phyloP scores from a whole-genome alignment of 23 tunicate species.

The Ciona savignyi region DNA sequence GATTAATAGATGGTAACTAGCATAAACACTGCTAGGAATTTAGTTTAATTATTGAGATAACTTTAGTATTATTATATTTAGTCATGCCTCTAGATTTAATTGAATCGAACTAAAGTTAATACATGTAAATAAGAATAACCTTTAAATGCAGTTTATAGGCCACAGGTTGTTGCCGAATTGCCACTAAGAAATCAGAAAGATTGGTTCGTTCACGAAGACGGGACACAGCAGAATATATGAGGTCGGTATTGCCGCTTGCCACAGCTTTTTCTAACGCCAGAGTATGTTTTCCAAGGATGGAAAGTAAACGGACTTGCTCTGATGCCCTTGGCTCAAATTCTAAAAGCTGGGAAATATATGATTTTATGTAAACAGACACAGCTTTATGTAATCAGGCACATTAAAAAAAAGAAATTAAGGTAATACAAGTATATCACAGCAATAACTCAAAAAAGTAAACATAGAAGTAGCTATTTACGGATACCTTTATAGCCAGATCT shows the following conservation, averaged over 20 bases:
- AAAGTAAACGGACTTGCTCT: slow-evolving; percentile 80
- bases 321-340: slow-evolving; percentile 82
- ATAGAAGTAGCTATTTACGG: too few relatives aligned
- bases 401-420: too few relatives aligned
- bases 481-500: slow-evolving; percentile 78
- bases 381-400: too few relatives aligned
- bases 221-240: slow-evolving; percentile 70
- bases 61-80: too few relatives aligned
- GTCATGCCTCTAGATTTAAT: too few relatives aligned
- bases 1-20: too few relatives aligned
- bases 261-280: slow-evolving; percentile 86
- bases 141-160: slow-evolving; percentile 75
- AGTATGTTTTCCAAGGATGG: slow-evolving; percentile 50
- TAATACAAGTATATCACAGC: too few relatives aligned
- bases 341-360: slow-evolving; percentile 33
- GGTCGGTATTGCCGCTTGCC: slow-evolving; percentile 85
- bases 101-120: too few relatives aligned
- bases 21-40: too few relatives aligned
- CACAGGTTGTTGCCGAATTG: slow-evolving; percentile 68
- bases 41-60: too few relatives aligned
- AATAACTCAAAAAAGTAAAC: too few relatives aligned
- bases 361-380: background rate
- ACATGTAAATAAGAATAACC: too few relatives aligned
- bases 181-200: slow-evolving; percentile 68
- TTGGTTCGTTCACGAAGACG: slow-evolving; percentile 56